A percentile compares a stretch with the other conserved stretches of the same genome.
phyloP scores from a whole-genome alignment of 1,140 invertebrate genomes.

The Saccostrea glomerata region DNA sequence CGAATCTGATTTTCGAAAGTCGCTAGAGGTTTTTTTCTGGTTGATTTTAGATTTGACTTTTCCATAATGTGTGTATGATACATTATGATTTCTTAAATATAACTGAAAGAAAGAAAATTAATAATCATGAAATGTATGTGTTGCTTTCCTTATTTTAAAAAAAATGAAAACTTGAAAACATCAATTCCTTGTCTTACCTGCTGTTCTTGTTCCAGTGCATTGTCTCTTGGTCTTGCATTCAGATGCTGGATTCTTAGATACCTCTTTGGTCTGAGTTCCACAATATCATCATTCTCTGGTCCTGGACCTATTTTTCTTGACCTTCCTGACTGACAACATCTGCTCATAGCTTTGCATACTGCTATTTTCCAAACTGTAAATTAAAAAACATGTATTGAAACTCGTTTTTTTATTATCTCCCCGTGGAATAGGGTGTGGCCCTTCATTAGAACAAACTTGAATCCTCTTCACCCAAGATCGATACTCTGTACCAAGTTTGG shows the following conservation, averaged over 20 bases:
- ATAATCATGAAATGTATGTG: too few species aligned
- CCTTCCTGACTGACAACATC: background rate
- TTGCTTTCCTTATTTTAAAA: too few species aligned
- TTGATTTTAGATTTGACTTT: constrained; percentile 1
- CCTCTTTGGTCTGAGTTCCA: constrained; percentile 68
- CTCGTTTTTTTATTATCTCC: background rate
- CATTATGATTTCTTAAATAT: background rate
- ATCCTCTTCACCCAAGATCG: too few species aligned
- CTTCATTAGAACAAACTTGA: too few species aligned
- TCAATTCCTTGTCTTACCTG: constrained; percentile 36
- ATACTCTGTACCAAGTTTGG: too few species aligned
- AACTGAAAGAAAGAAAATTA: constrained; percentile 1
- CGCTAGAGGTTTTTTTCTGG: constrained; percentile 8
- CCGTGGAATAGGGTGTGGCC: too few species aligned
- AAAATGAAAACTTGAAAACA: too few species aligned
- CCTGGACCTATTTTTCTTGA: constrained; percentile 59
- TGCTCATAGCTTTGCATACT: constrained; percentile 27
- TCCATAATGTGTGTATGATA: constrained; percentile 10
- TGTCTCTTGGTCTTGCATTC: constrained; percentile 69
- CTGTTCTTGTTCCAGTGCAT: constrained; percentile 69
- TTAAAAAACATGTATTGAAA: background rate
- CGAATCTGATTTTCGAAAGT: background rate
- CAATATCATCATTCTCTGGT: constrained; percentile 49
- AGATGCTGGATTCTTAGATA: constrained; percentile 68
- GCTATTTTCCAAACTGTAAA: background rate